Evolutionary conservation across 2,113 vertebrate genomes (phyloP).

Genomic region (Xenus cinereus): DNA sequence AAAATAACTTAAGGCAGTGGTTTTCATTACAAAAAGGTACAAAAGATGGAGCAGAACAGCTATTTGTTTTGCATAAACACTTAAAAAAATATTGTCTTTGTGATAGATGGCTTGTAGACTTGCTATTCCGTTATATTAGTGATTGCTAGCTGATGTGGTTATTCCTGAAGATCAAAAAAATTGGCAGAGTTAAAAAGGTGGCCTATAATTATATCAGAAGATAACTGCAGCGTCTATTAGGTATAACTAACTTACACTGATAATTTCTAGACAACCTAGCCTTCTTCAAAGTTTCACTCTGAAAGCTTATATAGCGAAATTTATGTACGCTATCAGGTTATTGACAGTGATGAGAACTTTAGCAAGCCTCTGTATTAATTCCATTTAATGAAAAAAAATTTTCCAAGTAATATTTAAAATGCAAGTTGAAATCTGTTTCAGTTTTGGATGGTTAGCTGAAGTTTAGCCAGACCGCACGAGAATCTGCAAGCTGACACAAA

Average conservation of each 20-base stretch:
- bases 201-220: not conserved
- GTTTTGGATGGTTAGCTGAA: not conserved
- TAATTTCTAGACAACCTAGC: not conserved
- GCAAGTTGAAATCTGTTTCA: not conserved
- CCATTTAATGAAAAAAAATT: not conserved
- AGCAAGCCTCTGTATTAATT: not conserved
- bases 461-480: not conserved
- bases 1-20: conserved; percentile 30
- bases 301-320: not conserved
- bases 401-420: not conserved
- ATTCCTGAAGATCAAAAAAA: not conserved
- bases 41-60: conserved; percentile 16
- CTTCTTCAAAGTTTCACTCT: not conserved
- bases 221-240: not conserved
- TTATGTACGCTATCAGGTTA: not conserved
- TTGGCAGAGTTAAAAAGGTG: not conserved
- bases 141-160: not conserved
- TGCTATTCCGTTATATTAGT: not conserved
- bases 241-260: not conserved
- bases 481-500: not conserved
- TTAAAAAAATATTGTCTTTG: not conserved
- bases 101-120: not conserved
- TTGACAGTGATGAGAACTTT: not conserved
- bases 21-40: conserved; percentile 46
- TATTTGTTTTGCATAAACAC: conserved; percentile 36